Evolutionary conservation across 2,113 vertebrate species (phyloP), one percentile per base, ranked within the genome.

Genomic region (Petrocephalus microphthalmus): DNA sequence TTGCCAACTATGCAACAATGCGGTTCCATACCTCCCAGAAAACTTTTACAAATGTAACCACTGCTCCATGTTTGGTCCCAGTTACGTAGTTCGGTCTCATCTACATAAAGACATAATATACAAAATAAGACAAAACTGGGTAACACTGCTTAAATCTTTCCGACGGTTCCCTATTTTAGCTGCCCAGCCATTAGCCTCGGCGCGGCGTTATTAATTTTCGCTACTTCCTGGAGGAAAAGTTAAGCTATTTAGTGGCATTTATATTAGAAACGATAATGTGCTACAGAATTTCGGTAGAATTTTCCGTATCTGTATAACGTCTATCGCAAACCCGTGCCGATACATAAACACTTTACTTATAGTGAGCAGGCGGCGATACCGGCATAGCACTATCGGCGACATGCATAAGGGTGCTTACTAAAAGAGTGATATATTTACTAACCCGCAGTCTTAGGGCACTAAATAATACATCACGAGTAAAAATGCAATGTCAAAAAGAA

Each of bases 401-500:
- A 42, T 2, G n/a, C 8, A n/a, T 33, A 29, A 25, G 17, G 54
- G 7, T 47, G 54, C 7, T 54, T 53, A 37, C 4, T 33, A 49
- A 85, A 33, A 85, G 45, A 85, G 51, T 17, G 17, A 54, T 13
- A 52, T 52, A 53, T 6, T 42, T 45, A 86, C 2, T 15, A 25
- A 90, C 91, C 93, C 67, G 94, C 94, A 92, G 82, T 87, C 88
- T 89, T 95, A 98, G 0, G 95, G 94, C 3, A 95, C 87, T 0
- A 94, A 25, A 57, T 92, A 94, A 74, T 95, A 94, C 78, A 98
- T 92, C 74, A 97, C 0, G 37, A 97, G 3, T 53, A 99, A 96
- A 15, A 98, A 89, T 1, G 64, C 90, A 25, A 97, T 2, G 89
- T 99, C 96, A 88, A 98, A 95, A 3, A 97, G 37, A 17, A 97